A percentile compares a stretch with the other conserved stretches of the same genome.
phyloP scores from a whole-genome alignment of 2,113 vertebrate species.

The Saccopteryx leptura region DNA sequence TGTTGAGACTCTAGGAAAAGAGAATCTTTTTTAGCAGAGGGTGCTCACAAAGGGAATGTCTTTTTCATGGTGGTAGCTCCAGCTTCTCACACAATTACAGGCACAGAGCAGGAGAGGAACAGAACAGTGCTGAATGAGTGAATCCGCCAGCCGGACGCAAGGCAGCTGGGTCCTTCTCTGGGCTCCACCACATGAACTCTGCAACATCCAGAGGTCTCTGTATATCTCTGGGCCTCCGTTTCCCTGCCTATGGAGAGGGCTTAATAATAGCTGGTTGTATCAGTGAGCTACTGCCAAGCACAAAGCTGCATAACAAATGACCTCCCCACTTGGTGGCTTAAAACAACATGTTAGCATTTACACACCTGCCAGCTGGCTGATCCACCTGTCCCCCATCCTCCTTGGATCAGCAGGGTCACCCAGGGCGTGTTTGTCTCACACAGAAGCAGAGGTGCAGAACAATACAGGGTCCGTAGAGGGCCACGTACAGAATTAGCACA shows the following conservation, averaged over 20 bases:
- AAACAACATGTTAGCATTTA: not conserved
- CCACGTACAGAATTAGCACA: too few species aligned
- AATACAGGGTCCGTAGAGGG: not conserved
- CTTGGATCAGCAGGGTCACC: rapidly evolving
- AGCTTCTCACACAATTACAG: not conserved
- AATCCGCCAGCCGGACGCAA: not conserved
- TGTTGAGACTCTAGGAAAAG: not conserved
- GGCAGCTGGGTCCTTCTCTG: not conserved
- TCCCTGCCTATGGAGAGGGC: not conserved
- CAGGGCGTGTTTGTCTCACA: not conserved
- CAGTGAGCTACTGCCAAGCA: not conserved
- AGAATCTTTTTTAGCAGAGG: too few species aligned
- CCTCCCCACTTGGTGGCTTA: not conserved
- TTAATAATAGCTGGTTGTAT: not conserved
- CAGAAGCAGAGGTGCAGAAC: rapidly evolving
- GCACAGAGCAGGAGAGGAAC: not conserved
- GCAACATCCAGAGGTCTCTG: not conserved
- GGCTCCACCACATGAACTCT: not conserved
- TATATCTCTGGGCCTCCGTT: not conserved
- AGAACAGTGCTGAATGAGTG: not conserved
- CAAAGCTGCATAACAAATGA: not conserved
- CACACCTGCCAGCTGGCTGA: not conserved
- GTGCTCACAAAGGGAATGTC: too few species aligned
- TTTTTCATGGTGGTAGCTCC: not conserved
- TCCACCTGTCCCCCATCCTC: not conserved